These are phyloP conservation scores for Ahaetulla prasina DNA, from an alignment of 2,113 vertebrate genomes.

Conservation along the genomic window DNA sequence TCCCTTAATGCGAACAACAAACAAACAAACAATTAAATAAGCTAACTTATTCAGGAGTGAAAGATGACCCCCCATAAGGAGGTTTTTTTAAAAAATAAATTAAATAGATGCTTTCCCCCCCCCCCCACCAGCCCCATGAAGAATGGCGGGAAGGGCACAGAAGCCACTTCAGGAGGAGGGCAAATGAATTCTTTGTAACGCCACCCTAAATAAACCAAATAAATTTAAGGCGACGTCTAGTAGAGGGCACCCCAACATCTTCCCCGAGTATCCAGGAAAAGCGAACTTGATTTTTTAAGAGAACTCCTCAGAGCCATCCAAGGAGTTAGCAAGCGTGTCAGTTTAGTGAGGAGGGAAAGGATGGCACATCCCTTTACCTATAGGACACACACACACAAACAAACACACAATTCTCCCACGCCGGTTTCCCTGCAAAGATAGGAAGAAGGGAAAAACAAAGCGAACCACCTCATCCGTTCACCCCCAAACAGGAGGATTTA, in stretches of 20 bases:
- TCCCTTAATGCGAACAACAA: not conserved
- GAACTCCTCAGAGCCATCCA: not conserved
- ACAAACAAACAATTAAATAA: not conserved
- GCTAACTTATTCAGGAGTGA: not conserved
- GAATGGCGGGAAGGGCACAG: not conserved
- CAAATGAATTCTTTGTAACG: not conserved
- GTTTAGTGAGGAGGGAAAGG: conserved; percentile 15
- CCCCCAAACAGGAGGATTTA: not conserved
- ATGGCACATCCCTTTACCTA: not conserved
- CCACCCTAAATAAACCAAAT: not conserved
- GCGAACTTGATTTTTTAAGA: conserved; percentile 13
- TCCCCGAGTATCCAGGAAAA: conserved; percentile 1
- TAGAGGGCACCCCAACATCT: not conserved
- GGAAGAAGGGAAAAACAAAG: not conserved
- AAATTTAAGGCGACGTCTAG: not conserved
- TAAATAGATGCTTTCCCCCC: not conserved
- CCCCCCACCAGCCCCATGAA: not conserved
- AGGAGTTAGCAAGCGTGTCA: conserved; percentile 31
- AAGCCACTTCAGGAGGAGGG: not conserved
- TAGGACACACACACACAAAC: not conserved
- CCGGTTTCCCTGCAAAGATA: not conserved
- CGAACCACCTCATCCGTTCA: not conserved
- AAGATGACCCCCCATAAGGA: not conserved
- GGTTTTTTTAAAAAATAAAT: not conserved
- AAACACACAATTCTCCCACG: not conserved